Evolutionary conservation across 1,140 invertebrate species (phyloP).

Genomic region (Nylanderia fulva): DNA sequence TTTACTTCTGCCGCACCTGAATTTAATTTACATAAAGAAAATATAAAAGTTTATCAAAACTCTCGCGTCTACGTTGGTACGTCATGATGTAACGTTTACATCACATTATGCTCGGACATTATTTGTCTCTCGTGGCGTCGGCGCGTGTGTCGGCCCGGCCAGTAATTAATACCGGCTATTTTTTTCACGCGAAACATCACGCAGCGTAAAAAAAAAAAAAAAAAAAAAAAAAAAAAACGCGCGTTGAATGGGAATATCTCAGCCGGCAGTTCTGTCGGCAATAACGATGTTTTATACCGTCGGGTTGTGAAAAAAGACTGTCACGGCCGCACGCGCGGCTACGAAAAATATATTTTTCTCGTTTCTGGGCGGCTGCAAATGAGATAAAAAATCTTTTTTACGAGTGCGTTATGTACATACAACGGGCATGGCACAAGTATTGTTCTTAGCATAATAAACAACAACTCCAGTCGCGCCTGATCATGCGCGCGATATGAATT

Average conservation of each 20-base stretch:
- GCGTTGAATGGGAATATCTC: conserved; percentile 53
- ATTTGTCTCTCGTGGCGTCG: background rate
- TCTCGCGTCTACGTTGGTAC: background rate
- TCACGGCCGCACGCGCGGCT: conserved; percentile 38
- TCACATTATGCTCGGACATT: conserved; percentile 4
- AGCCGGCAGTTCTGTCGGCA: conserved; percentile 46
- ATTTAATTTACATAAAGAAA: conserved; percentile 51
- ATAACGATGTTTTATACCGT: conserved; percentile 60
- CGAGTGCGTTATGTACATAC: conserved; percentile 38
- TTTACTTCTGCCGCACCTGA: background rate
- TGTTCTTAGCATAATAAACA: conserved; percentile 53
- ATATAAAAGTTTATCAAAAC: conserved; percentile 29
- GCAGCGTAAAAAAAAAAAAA: too few species aligned
- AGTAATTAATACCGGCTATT: conserved; percentile 52
- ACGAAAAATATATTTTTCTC: conserved; percentile 56
- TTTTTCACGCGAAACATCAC: conserved; percentile 21
- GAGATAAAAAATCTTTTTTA: conserved; percentile 34
- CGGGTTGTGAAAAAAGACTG: conserved; percentile 49
- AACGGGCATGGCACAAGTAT: conserved; percentile 28
- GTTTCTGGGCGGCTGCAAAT: conserved; percentile 39
- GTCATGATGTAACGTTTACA: conserved; percentile 25
- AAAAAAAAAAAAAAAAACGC: too few species aligned
- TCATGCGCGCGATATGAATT: conserved; percentile 47
- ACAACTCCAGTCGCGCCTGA: background rate
- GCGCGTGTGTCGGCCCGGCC: background rate